Base-by-base conservation (phyloP, 2,113 vertebrate genomes). In the Catharus fuscescens region DNA sequence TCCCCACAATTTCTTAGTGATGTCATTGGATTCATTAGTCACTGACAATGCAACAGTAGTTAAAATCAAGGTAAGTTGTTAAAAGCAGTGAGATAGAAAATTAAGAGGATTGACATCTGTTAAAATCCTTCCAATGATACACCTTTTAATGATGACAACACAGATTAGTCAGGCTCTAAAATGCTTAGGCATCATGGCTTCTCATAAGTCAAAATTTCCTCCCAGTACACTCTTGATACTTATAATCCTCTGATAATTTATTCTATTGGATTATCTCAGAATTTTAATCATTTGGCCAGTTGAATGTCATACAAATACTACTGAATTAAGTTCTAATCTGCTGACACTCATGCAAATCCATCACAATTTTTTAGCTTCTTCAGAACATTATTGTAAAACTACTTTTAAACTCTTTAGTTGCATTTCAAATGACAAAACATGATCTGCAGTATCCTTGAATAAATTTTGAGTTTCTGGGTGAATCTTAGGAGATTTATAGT, bases 301-400 rank as follows among this genome's bases (percentile, higher is more conserved):
- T 2, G 4, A 72, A 59, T 31, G 10, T 12, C 59, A 80, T 45
- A 31, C 15, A 78, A 64, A 69, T 19, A 72, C 31, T 26, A 29
- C 9, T n/a, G 8, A 56, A 65, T 60, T 84, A 80, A 80, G 11
- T 26, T 65, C 74, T 65, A 64, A 60, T 44, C 26, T 69, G 8
- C 18, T 19, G 14, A 12, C 23, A 36, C 5, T 47, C 29, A 18
- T 1, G 0, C 4, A 73, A 64, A 23, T 57, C 45, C n/a, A 2
- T 20, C 21, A 29, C 6, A 84, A 31, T 38, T 73, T 34, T 60
- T 80, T 38, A 40, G 9, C 60, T 86, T 67, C 44, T 50, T 82
- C 26, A 67, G 32, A 67, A 3, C 24, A 76, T 5, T 54, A 48
- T 40, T 44, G 10, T 26, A 73, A 77, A 90, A 45, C 32, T 67